Base-by-base conservation (phyloP, 2,888 invertebrate genomes). In the Hypomecis atomaria region DNA sequence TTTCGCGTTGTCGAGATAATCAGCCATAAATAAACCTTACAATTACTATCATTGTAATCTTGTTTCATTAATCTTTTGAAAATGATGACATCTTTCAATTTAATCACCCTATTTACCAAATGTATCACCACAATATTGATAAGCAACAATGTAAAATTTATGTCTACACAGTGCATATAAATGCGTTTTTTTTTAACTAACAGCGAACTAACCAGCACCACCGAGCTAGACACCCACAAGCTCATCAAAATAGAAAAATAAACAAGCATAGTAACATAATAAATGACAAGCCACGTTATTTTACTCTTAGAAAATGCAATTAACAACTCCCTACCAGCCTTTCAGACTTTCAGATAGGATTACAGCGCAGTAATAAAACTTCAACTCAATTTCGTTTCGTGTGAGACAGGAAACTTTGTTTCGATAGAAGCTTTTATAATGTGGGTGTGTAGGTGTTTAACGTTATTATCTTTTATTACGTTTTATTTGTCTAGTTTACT, bases 261-360 rank as follows among this genome's bases (percentile, higher is more conserved):
- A 71, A 69, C 69, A 69, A 62, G 59, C 53, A 23, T 57, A 42
- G n/a, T 67, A 64, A 71, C 65, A 59, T 64, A 67, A 69, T 71
- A 67, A 69, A 69, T 63, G 53, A 65, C 60, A 48, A 45, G 59
- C 62, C 61, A 56, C 52, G 70, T 69, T 71, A 67, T 69, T 71
- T 69, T 67, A 66, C 67, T 67, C 66, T 48, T 63, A 70, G 59
- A 66, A 71, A 71, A 71, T 68, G 71, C 70, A 71, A 71, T 71
- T 70, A 71, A 50, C 65, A 68, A 68, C 55, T 65, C 55, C 62
- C 59, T 58, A 47, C 63, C 53, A 54, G 42, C 64, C 62, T 67
- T 56, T 52, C 38, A 59, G 49, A 45, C 56, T 59, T 53, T 36
- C 23, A 55, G 62, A 66, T 37, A 40, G 61, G 57, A 67, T 66